Base-by-base conservation (phyloP, 2,888 invertebrate species). In the Lithophane semibrunnea region DNA sequence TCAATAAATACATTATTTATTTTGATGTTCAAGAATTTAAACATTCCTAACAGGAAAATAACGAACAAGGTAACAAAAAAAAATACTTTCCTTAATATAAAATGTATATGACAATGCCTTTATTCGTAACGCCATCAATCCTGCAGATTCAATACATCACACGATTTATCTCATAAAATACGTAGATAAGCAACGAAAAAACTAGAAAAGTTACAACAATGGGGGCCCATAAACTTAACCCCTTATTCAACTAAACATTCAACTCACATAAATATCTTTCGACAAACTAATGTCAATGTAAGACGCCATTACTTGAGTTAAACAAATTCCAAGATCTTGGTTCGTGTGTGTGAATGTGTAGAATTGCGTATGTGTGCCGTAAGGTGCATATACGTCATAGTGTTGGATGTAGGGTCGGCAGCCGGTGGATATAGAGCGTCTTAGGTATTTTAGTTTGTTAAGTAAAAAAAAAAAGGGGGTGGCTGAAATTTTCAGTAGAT, bases 211-310 rank as follows among this genome's bases (percentile, higher is more conserved):
- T 91, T 91, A 92, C 92, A 92, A 94, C 92, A 94, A 92, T 92
- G 88, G 92, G 86, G 89, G 89, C 91, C 93, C 93, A 92, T 94
- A 96, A 95, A 95, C 93, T 96, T 94, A 95, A 96, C 95, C 95
- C 96, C 95, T 95, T 96, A 95, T 95, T 94, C 95, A 95, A 96
- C 94, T 94, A 93, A 95, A 96, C 94, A 96, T 94, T 92, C 92
- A 96, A 96, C 93, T 96, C 95, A 90, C 96, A 96, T 96, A 96
- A 96, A 96, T 96, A 95, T 94, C 94, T 94, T 96, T 95, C 94
- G 96, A 95, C 96, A 95, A 96, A 96, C 96, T 96, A 96, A 96
- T 96, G 96, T 95, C 96, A 96, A 95, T 95, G 95, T 96, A 96
- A 95, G 95, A 95, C 95, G 95, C 95, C 94, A 95, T 96, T 96